Conservation (phyloP, 64 coral and sea anemone genomes). For the Montipora capricornis region DNA sequence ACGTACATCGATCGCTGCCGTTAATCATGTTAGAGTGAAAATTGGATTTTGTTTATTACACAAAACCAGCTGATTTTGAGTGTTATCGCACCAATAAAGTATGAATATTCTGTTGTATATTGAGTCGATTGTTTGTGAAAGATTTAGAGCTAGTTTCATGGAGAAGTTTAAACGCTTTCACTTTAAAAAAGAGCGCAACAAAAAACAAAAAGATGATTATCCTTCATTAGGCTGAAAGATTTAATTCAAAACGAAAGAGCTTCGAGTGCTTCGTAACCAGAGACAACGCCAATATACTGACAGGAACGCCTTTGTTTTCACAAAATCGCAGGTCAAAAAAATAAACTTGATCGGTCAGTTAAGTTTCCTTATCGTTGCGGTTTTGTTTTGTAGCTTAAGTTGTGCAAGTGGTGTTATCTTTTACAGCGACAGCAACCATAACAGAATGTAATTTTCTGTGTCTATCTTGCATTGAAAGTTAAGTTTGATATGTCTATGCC, state of each 20-base stretch:
- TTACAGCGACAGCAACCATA: conserved; percentile 55
- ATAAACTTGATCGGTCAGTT: neutral
- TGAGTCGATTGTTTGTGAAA: conserved; percentile 30
- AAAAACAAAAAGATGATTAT: conserved; percentile 39
- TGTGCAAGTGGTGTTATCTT: neutral
- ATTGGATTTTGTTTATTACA: conserved; percentile 37
- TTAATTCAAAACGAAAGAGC: conserved; percentile 19
- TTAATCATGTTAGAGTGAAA: conserved; percentile 54
- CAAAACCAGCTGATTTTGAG: conserved; percentile 16
- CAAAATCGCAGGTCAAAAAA: neutral
- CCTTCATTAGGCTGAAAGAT: conserved; percentile 31
- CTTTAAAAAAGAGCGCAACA: neutral
- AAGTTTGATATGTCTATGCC: conserved; percentile 92
- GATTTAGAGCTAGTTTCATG: conserved; percentile 25
- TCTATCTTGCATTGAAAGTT: conserved; percentile 85
- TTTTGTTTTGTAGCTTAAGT: conserved; percentile 1
- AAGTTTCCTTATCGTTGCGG: neutral
- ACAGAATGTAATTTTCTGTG: conserved; percentile 66
- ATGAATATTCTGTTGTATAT: conserved; percentile 55
- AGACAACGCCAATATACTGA: conserved; percentile 32
- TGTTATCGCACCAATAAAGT: conserved; percentile 49
- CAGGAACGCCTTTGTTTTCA: conserved; percentile 11
- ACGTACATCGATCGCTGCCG: neutral
- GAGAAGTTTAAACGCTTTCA: conserved; percentile 25
- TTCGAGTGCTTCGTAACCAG: conserved; percentile 33